Base-by-base conservation (phyloP, 2,113 vertebrate genomes). In the Nothoprocta pentlandii region DNA sequence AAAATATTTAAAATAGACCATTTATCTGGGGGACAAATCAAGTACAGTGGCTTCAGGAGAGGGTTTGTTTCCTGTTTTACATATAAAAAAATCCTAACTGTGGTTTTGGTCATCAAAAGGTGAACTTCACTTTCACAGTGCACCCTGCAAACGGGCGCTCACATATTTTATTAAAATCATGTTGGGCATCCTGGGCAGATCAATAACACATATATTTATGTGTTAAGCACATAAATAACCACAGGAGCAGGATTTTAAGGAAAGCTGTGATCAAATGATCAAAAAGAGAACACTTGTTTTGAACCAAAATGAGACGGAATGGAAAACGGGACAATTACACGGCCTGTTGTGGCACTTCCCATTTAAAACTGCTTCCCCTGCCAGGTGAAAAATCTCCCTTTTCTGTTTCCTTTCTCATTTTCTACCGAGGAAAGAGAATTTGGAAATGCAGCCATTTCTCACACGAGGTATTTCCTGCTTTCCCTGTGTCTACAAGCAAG, bases 331-430 rank as follows among this genome's bases (percentile, higher is more conserved):
- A 95, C 93, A 89, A 93, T 90, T 93, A 95, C 70, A 88, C 74
- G 95, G 93, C 92, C 85, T 96, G 94, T 95, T 97, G 95, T 95
- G 94, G 94, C 93, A 94, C 93, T 95, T 95, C 95, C 94, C 94
- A 97, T 95, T 94, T 86, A 90, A 95, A 96, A 95, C 93, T 94
- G 74, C 90, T 87, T 87, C 90, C 92, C 92, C 70, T 12, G 66
- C 88, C 95, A 92, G 95, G 92, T 91, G 95, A 96, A 95, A 96
- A 96, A 94, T 87, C 92, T 93, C 93, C 95, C 80, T 88, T 90
- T 95, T 84, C 90, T 87, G 82, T 7, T 63, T 70, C 75, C 69
- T 80, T 92, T 86, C 36, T 83, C 49, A 63, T 95, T 95, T 93
- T 93, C 93, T 68, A 39, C 83, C 76, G 32, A 67, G 16, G 67